These are phyloP conservation scores for Phenacoccus solenopsis DNA, from an alignment of 1,140 invertebrate genomes.

Conservation along the genomic window DNA sequence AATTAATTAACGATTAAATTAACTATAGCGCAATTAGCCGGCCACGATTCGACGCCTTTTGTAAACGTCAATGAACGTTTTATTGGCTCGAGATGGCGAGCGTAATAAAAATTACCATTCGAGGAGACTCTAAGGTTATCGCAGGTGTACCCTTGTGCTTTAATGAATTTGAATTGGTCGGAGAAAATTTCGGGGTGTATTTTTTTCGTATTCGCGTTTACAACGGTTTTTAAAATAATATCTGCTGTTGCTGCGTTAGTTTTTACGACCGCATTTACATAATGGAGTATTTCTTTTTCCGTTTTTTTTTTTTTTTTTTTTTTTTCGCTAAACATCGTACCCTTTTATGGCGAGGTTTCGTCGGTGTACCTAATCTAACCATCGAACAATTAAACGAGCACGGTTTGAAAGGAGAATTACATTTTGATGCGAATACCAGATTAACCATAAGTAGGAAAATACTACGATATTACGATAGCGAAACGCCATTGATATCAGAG, in stretches of 20 bases:
- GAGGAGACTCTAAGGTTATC: no score
- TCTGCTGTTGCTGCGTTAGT: background rate
- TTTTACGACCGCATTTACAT: background rate
- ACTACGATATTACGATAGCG: no score
- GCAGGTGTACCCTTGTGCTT: no score
- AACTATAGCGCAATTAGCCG: background rate
- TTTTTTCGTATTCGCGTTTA: background rate
- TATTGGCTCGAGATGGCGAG: background rate
- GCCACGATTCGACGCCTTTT: background rate
- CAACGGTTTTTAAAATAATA: background rate
- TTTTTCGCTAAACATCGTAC: no score
- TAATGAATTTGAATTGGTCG: no score
- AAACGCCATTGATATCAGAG: no score
- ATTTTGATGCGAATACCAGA: no score
- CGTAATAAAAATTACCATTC: no score
- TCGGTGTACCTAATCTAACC: background rate
- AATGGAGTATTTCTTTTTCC: background rate
- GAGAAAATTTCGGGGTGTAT: background rate
- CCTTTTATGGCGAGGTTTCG: background rate
- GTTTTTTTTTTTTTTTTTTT: background rate
- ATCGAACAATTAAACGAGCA: background rate
- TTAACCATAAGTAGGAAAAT: no score
- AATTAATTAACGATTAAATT: background rate
- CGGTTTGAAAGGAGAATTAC: no score
- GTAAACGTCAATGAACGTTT: background rate